phyloP scores from a whole-genome alignment of 2,888 invertebrate genomes.

The Drosophila subquinaria region DNA sequence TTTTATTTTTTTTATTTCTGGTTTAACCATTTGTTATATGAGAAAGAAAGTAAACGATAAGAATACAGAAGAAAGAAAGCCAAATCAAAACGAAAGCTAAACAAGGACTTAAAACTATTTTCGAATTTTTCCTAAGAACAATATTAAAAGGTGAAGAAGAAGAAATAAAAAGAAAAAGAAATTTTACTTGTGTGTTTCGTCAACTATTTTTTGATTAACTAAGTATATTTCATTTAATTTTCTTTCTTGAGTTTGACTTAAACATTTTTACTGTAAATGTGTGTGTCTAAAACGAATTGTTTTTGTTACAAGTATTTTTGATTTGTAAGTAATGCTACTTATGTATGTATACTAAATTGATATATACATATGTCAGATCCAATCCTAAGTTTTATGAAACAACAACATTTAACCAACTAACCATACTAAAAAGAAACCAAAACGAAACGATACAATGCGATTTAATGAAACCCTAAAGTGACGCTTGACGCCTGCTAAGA shows the following conservation, averaged over 20 bases:
- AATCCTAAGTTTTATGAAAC: constrained; percentile 35
- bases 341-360: constrained; percentile 14
- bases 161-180: constrained; percentile 23
- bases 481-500: constrained; percentile 50
- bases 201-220: constrained; percentile 40
- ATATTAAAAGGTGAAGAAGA: constrained; percentile 22
- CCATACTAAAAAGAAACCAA: constrained; percentile 63
- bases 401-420: constrained; percentile 72
- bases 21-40: constrained; percentile 33
- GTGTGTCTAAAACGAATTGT: constrained; percentile 61
- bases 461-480: constrained; percentile 16
- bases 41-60: constrained; percentile 24
- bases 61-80: constrained; percentile 10
- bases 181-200: constrained; percentile 47
- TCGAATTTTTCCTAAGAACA: constrained; percentile 30
- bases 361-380: constrained; percentile 33
- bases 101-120: constrained; percentile 66
- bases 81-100: constrained; percentile 34
- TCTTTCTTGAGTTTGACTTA: constrained; percentile 28
- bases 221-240: constrained; percentile 44
- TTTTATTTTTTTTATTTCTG: constrained; percentile 37
- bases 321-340: constrained; percentile 53
- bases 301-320: constrained; percentile 49
- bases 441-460: constrained; percentile 43
- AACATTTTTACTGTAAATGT: constrained; percentile 54